Evolutionary conservation across 1,140 invertebrate species (phyloP), one percentile per base, ranked within the genome.

Genomic region (Zaprionus gabonicus): DNA sequence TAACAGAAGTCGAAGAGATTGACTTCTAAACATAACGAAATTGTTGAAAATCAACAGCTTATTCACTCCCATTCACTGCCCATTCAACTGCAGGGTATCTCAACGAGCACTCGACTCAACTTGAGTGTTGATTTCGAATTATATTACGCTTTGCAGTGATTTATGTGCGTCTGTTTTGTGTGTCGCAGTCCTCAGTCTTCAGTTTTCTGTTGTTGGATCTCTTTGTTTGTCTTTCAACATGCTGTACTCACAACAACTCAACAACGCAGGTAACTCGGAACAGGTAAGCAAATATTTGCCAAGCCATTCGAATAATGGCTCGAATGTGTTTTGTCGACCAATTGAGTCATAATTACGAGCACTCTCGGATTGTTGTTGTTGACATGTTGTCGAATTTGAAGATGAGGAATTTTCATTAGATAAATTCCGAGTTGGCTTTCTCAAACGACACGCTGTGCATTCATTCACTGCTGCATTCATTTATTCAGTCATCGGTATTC

Each of bases 231-330:
- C 55, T 76, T 71, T 76, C 31, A 65, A 58, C 41, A 75, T 57
- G 56, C 44, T 67, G 70, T 72, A 76, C 69, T 76, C 60, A 41
- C 27, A 17, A 41, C 27, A 17, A 46, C n/a, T 17, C 41, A 17
- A 15, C 36, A 12, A 46, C 6, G 41, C n/a, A 46, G 41, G 41
- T 46, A 46, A 46, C 68, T 59, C 56, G 27, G 36, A 72, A 76
- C 74, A 76, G 74, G 70, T 76, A 76, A 76, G 60, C 70, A 76
- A 76, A 76, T 76, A 76, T 76, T 76, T 76, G 70, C 63, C 57
- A 72, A 76, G 74, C 74, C 74, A 76, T 76, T 72, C 69, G 74
- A 60, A 76, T 71, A 76, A 76, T 60, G 56, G 27, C 66, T 71
- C 44, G 72, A 64, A 64, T 76, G 63, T 76, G 67, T 59, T 64